Evolutionary conservation across 1,140 invertebrate species (phyloP), one percentile per base, ranked within the genome.

Genomic region (Subanguina moxae): DNA sequence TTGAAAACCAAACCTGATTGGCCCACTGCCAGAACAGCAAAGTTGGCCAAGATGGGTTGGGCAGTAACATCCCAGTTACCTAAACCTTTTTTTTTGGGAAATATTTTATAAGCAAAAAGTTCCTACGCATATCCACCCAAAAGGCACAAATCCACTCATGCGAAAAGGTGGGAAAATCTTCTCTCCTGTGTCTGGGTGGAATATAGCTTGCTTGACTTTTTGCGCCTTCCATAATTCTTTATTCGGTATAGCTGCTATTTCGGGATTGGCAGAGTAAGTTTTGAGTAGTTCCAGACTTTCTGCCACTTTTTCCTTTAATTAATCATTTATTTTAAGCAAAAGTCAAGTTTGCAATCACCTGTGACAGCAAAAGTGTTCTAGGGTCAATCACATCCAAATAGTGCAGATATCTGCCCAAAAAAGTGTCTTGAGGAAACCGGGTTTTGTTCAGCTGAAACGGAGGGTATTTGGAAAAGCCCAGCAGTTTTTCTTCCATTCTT

Each of bases 11-110:
- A 21, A 52, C 48, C 38, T 61, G 85, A 74, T 86, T 86, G 15
- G 85, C 68, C 85, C 85, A 86, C 69, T 86, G 85, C 85, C 85
- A 86, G 68, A 86, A 85, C 9, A 86, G 78, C 3, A 84, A 80
- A 15, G 78, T 75, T 19, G 57, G 62, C 56, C 85, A 77, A 11
- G 80, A 83, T 1, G 83, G 85, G 71, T 85, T 85, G 0, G 86
- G 86, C 23, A 86, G 74, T n/a, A 86, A 71, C 68, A 86, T 73
- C 43, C 85, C 86, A 11, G 84, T 83, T 23, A 85, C 84, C 85
- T 86, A 69, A 28, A 76, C 66, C 25, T 30, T 27, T 57, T 56
- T 67, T 46, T 43, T 38, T 32, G 21, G n/a, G n/a, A n/a, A n/a
- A n/a, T n/a, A n/a, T 23, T 30, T 27, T 42, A 64, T 65, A 21